Base-by-base conservation (phyloP, 92 coral and sea anemone genomes). In the Galaxea fascicularis region DNA sequence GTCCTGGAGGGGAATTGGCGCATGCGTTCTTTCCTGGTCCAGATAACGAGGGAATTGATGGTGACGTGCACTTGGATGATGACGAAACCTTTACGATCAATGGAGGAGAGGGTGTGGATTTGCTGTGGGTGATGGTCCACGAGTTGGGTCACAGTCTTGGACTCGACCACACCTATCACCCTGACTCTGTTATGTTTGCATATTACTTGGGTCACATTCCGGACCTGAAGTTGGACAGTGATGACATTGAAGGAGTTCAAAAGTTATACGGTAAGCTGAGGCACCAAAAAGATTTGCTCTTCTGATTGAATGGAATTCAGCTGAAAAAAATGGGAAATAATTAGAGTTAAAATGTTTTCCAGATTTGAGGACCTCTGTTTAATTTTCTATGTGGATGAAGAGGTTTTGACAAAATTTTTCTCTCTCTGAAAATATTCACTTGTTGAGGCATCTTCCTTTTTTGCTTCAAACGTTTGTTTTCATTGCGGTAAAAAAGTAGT, bases 91-190 rank as follows among this genome's bases (percentile, higher is more conserved):
- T 89, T 86, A 73, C 93, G 10, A 59, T 83, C 10, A 65, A 68
- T 8, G 85, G 31, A 30, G 49, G 73, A 1, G 30, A 31, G 17
- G 96, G 94, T 21, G 87, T 89, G 0, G 91, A 93, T 44, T 72
- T 93, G 79, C 84, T 74, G 45, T 93, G 96, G 96, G 83, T 91
- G 4, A 88, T 90, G 18, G 90, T 91, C 16, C 96, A 93, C 57
- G 96, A 93, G 39, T 85, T 93, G 15, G 96, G 96, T 7, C 96
- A 93, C 80, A 87, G 94, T 71, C 77, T 93, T 15, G 96, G 96
- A 0, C 87, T 93, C 0, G 96, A 91, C 30, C 96, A 93, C 83
- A 73, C 94, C 0, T 83, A 72, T 52, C 82, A 88, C 72, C 53
- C 71, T 4, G 71, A 88, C 5, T 89, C 96, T 11, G 87, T 93